Evolutionary conservation across 2,113 vertebrate genomes (phyloP).

Genomic region (Hystrix brachyura): DNA sequence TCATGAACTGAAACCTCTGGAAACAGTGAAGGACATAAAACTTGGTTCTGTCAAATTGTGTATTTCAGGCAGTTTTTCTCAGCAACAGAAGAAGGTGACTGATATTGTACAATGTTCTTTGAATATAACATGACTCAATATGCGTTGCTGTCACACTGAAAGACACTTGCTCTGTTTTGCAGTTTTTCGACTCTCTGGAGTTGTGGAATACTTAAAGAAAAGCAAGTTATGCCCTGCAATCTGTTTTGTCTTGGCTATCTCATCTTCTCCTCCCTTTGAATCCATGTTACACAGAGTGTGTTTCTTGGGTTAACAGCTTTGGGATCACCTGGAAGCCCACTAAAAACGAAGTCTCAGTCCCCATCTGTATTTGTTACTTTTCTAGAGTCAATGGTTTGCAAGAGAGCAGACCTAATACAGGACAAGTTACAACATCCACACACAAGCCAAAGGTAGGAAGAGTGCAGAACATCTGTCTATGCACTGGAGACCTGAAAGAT

Average conservation of each 20-base stretch:
- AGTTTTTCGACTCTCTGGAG: not conserved
- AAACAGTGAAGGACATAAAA: too few species aligned
- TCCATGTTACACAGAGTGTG: not conserved
- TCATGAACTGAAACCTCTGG: too few species aligned
- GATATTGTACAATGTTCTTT: not conserved
- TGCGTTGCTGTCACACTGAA: not conserved
- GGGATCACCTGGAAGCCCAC: not conserved
- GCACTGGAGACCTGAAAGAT: too few species aligned
- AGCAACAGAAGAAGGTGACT: too few species aligned
- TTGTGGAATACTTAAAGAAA: not conserved
- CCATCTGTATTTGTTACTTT: not conserved
- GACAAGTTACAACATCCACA: too few species aligned
- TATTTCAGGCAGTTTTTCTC: too few species aligned
- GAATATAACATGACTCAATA: not conserved
- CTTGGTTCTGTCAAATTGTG: too few species aligned
- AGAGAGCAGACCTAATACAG: too few species aligned
- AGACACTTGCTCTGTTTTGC: not conserved
- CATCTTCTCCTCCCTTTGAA: not conserved
- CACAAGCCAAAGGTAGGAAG: too few species aligned
- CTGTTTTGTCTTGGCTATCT: not conserved
- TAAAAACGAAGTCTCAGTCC: not conserved
- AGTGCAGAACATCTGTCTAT: too few species aligned
- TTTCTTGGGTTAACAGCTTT: not conserved
- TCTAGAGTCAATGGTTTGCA: too few species aligned
- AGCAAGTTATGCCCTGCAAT: not conserved